Conservation (phyloP, 2,113 vertebrate species). For the Narcine bancroftii region DNA sequence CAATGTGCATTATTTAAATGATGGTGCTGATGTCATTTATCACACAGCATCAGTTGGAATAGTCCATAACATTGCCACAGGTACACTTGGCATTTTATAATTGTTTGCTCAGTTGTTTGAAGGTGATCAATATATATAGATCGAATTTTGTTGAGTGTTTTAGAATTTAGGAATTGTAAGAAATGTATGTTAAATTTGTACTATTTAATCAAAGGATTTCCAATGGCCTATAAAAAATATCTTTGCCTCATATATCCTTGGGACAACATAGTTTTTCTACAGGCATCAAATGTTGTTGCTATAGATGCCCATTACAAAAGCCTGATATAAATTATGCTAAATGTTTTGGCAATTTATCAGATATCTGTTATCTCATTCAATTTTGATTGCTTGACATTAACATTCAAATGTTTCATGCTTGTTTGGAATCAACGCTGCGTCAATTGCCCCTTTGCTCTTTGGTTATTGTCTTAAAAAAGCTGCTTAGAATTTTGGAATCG, state of each 20-base stretch:
- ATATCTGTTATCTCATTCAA: not conserved
- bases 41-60: constrained; percentile 90
- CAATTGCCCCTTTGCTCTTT: not conserved
- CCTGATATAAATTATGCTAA: not conserved
- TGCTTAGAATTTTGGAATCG: not conserved
- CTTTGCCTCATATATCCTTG: not conserved
- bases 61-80: constrained; percentile 87
- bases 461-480: not conserved
- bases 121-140: not conserved
- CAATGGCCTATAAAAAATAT: not conserved
- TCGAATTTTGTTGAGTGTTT: not conserved
- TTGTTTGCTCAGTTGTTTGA: not conserved
- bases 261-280: not conserved
- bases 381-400: not conserved
- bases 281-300: not conserved
- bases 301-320: not conserved
- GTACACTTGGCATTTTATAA: constrained; percentile 48
- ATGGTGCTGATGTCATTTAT: constrained; percentile 92
- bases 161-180: no score
- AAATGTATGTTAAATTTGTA: not conserved
- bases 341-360: not conserved
- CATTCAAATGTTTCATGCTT: not conserved
- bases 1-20: constrained; percentile 96
- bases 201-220: not conserved
- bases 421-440: not conserved